Conservation (phyloP, 1,140 invertebrate genomes). For the Berghia stephanieae region DNA sequence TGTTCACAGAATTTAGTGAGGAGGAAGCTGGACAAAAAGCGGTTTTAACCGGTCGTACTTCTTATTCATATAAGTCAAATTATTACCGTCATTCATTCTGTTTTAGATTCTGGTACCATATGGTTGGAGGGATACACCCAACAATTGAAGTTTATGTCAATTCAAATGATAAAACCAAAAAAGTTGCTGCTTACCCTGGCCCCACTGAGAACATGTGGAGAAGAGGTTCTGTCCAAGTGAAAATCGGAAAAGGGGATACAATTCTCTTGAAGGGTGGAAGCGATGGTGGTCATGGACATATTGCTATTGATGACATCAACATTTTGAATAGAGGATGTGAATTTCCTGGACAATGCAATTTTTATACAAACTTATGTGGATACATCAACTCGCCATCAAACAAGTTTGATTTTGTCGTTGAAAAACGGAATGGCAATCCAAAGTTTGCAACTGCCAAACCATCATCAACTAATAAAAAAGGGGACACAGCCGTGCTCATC, state of each 20-base stretch:
- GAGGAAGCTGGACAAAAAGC: constrained; percentile 46
- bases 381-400: no score
- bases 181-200: constrained; percentile 29
- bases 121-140: constrained; percentile 73
- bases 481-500: no score
- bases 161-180: neutral
- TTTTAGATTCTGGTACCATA: constrained; percentile 78
- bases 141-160: constrained; percentile 45
- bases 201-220: constrained; percentile 6
- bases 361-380: no score
- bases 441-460: no score
- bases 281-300: constrained; percentile 47
- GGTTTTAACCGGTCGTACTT: constrained; percentile 38
- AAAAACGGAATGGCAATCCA: no score
- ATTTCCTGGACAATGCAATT: no score
- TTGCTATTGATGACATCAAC: constrained; percentile 63
- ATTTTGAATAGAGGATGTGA: no score
- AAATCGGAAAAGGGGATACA: neutral
- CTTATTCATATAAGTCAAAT: neutral
- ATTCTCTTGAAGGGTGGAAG: constrained; percentile 47
- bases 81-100: constrained; percentile 35
- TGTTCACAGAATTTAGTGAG: constrained; percentile 56
- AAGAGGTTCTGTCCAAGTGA: neutral
- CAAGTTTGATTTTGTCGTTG: no score
- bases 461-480: no score